These are phyloP conservation scores for Aldabrachelys gigantea DNA, from an alignment of 2,113 vertebrate genomes.

Conservation along the genomic window DNA sequence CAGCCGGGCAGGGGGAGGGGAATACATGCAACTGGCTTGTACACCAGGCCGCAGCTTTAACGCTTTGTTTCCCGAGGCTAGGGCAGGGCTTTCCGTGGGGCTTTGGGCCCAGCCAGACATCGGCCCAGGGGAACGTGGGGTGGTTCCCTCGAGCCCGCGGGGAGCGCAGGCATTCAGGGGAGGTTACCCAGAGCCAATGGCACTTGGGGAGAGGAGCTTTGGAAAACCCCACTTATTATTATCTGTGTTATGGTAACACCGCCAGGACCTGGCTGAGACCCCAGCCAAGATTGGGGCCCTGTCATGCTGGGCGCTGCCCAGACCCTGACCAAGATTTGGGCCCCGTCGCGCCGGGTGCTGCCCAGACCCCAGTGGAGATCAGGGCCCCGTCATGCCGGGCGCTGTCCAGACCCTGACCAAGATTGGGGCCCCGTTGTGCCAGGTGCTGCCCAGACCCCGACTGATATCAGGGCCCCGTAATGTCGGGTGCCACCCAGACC, in stretches of 20 bases:
- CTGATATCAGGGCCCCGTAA: too few species aligned
- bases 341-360: too few species aligned
- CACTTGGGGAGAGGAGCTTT: not conserved
- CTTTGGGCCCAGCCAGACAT: not conserved
- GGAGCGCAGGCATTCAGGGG: not conserved
- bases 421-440: too few species aligned
- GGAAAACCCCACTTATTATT: not conserved
- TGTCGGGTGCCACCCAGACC: too few species aligned
- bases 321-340: too few species aligned
- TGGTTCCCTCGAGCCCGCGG: not conserved
- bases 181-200: not conserved
- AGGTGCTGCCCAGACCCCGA: too few species aligned
- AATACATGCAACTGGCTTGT: not conserved
- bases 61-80: not conserved
- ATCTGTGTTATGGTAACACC: not conserved
- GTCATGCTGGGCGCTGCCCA: accelerated
- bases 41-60: not conserved
- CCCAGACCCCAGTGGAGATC: too few species aligned
- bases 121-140: too few species aligned
- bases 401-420: too few species aligned
- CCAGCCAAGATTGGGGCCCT: too few species aligned
- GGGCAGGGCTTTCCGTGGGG: not conserved
- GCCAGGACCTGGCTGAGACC: not conserved
- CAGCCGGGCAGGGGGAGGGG: not conserved
- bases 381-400: accelerated